Percentiles rank a stretch among this genome's conserved stretches.
Conservation (phyloP, 2,797 vertebrate species). For the Schizopygopsis malacanthus region DNA sequence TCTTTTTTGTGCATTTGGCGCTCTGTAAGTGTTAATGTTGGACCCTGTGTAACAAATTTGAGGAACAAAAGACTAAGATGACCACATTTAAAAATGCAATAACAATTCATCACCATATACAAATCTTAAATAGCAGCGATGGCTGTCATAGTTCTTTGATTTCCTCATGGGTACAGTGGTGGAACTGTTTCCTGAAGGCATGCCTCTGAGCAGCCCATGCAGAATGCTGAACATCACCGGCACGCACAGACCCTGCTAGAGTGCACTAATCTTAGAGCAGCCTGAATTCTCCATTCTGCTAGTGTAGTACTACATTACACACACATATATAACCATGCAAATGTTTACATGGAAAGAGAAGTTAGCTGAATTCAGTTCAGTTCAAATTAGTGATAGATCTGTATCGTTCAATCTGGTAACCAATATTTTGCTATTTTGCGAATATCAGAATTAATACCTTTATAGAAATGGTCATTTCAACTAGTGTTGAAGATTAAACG, state of each 20-base stretch:
- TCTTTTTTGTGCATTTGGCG: background rate
- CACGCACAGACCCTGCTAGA: constrained; percentile 67
- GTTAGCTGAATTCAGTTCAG: background rate
- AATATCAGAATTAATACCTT: background rate
- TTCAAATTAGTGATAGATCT: background rate
- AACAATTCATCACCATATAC: background rate
- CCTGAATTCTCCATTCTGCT: constrained; percentile 64
- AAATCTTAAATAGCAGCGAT: background rate
- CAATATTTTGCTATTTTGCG: background rate
- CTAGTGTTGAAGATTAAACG: background rate
- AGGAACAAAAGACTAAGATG: background rate
- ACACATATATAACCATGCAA: background rate
- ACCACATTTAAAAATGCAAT: background rate
- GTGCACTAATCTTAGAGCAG: constrained; percentile 77
- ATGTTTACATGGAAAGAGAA: background rate
- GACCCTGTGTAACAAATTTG: background rate
- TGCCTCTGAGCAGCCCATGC: constrained; percentile 60
- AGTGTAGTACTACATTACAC: constrained; percentile 45
- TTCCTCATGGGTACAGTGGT: constrained; percentile 13
- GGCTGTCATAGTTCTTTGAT: background rate
- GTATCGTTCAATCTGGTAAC: background rate
- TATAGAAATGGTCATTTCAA: background rate
- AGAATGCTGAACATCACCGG: constrained; percentile 73
- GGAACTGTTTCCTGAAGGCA: constrained; percentile 54
- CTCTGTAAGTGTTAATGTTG: background rate